Conservation (phyloP, 2,113 vertebrate genomes). For the Ciconia stormi region DNA sequence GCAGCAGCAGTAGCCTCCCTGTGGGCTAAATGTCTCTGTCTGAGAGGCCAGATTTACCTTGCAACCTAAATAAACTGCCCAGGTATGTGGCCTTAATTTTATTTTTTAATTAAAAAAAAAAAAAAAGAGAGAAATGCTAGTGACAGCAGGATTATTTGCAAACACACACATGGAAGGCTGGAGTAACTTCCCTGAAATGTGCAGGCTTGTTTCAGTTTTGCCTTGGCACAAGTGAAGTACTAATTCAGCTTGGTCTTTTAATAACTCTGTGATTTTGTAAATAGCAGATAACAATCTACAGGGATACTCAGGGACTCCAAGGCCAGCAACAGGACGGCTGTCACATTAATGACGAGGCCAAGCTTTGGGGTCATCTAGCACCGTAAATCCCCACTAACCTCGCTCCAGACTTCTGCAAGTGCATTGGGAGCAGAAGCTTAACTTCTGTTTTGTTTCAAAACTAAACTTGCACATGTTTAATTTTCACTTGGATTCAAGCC, state of each 20-base stretch:
- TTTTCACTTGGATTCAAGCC: not conserved
- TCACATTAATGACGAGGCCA: not conserved
- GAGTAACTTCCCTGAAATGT: rapidly evolving
- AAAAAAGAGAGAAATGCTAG: not conserved
- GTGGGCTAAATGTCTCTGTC: not conserved
- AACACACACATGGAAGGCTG: not conserved
- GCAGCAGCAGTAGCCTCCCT: not conserved
- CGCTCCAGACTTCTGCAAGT: not conserved
- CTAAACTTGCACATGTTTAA: not conserved
- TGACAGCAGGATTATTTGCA: not conserved
- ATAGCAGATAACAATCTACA: not conserved
- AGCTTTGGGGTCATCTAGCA: not conserved
- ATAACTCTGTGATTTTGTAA: not conserved
- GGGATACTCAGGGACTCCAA: not conserved
- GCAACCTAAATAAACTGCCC: not conserved
- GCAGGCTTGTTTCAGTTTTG: not conserved
- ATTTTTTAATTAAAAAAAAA: not conserved
- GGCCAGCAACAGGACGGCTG: not conserved
- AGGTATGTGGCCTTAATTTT: not conserved
- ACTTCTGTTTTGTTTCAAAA: not conserved
- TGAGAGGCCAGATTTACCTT: not conserved
- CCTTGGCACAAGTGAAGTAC: not conserved
- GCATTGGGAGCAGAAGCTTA: not conserved
- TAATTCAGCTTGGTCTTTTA: not conserved
- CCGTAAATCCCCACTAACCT: not conserved